These are phyloP conservation scores for Sander lucioperca DNA, from an alignment of 2,113 vertebrate species.

Conservation along the genomic window DNA sequence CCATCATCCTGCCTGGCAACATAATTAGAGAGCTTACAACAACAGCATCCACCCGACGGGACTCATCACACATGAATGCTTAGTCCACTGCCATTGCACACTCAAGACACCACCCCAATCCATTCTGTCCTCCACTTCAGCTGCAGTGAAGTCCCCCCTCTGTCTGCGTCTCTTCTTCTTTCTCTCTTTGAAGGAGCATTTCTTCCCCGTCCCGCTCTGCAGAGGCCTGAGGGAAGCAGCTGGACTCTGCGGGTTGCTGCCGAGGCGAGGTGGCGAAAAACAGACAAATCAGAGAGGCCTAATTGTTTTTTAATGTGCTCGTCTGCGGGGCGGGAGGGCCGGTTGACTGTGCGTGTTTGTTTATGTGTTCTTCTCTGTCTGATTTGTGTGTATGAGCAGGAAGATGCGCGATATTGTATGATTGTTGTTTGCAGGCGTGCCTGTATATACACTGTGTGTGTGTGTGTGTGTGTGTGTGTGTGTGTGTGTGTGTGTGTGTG, in stretches of 20 bases:
- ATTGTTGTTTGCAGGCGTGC: constrained; percentile 7
- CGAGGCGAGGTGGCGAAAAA: constrained; percentile 45
- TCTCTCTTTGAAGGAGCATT: constrained; percentile 20
- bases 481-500: constrained; percentile 4
- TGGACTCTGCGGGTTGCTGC: constrained; percentile 60
- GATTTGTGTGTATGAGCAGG: constrained; percentile 3
- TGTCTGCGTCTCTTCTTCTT: not conserved
- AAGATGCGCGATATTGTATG: not conserved
- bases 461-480: not conserved
- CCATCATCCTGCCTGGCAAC: constrained; percentile 62
- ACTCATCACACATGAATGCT: constrained; percentile 62
- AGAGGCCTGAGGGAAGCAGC: constrained; percentile 58
- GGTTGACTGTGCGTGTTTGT: constrained; percentile 14
- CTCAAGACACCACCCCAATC: constrained; percentile 59
- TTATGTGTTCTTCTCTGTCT: constrained; percentile 8
- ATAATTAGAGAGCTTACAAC: constrained; percentile 67
- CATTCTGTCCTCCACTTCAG: constrained; percentile 58
- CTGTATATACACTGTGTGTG: not conserved
- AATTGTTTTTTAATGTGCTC: constrained; percentile 79
- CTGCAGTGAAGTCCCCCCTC: constrained; percentile 26
- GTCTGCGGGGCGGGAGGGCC: constrained; percentile 21
- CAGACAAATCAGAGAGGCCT: constrained; percentile 71
- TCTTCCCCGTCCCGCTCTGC: constrained; percentile 10
- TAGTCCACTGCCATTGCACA: constrained; percentile 62
- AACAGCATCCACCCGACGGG: constrained; percentile 49